Evolutionary conservation across 2,888 invertebrate genomes (phyloP), one percentile per base, ranked within the genome.

Genomic region (Protodeltote pygarga): DNA sequence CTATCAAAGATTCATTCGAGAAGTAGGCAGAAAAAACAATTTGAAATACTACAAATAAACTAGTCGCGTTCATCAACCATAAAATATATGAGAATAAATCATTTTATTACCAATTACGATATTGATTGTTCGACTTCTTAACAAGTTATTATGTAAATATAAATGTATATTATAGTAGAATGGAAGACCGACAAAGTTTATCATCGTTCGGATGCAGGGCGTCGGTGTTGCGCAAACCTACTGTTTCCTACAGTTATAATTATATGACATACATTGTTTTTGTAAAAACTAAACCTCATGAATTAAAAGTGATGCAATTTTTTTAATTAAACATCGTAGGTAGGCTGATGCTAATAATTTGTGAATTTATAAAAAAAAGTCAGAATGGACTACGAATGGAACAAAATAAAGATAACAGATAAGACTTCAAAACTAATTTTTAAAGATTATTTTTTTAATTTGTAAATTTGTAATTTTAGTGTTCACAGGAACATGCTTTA

Each of bases 121-220:
- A 4, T 20, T 35, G 9, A 21, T 32, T 31, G 29, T 37, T 35
- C 32, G 27, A 38, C 35, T 50, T 54, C 51, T 59, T 62, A 54
- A 44, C 44, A 49, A 40, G 15, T 51, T 46, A 38, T 29, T 48
- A 46, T 24, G 35, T 50, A 53, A 27, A 50, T 51, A 55, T n/a
- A n/a, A n/a, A n/a, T 45, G 31, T 49, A 35, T 47, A 63, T 57
- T 63, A 65, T 68, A 73, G 65, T 73, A 58, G 67, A 72, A 73
- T 72, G 65, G 66, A 74, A 72, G 80, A 85, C 88, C 91, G 90
- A 89, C 91, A 91, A 91, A 90, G 84, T 90, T 91, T 91, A 91
- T 91, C 90, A 79, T 68, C 59, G 73, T 71, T 90, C 91, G 90
- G 90, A 92, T 90, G 89, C 85, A 80, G 77, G 67, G 75, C 76